These are phyloP conservation scores for Cantharis lateralis DNA, from an alignment of 2,888 invertebrate genomes.

Conservation along the genomic window DNA sequence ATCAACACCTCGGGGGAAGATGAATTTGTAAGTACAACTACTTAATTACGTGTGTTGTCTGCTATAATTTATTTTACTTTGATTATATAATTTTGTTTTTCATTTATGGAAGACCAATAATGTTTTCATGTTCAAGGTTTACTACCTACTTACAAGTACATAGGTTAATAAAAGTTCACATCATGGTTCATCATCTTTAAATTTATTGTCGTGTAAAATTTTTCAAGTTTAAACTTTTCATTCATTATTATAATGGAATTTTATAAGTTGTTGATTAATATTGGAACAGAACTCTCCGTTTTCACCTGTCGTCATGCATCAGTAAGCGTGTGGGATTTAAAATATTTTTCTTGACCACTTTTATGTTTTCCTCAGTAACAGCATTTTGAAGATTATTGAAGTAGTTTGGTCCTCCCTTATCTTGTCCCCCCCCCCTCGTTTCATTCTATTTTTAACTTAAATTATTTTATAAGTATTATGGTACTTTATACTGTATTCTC, in stretches of 20 bases:
- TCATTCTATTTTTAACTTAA: neutral
- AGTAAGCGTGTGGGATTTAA: neutral
- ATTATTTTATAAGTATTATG: neutral
- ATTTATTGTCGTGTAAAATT: neutral
- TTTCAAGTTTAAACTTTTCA: neutral
- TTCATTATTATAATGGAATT: neutral
- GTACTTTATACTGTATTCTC: neutral
- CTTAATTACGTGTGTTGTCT: neutral
- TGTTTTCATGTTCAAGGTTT: neutral
- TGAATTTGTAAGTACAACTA: neutral
- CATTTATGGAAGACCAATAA: neutral
- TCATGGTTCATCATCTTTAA: neutral
- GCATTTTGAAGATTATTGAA: neutral
- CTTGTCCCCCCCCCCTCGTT: neutral
- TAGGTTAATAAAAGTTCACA: neutral
- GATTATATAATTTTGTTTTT: neutral
- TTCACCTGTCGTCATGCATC: neutral
- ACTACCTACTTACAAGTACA: neutral
- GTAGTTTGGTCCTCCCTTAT: neutral
- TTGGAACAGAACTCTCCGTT: neutral
- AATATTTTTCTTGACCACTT: neutral
- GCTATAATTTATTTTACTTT: neutral
- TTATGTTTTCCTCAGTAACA: neutral
- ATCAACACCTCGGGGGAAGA: neutral
- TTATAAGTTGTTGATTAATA: neutral